Evolutionary conservation across 2,113 vertebrate genomes (phyloP).

Genomic region (Clupea harengus): DNA sequence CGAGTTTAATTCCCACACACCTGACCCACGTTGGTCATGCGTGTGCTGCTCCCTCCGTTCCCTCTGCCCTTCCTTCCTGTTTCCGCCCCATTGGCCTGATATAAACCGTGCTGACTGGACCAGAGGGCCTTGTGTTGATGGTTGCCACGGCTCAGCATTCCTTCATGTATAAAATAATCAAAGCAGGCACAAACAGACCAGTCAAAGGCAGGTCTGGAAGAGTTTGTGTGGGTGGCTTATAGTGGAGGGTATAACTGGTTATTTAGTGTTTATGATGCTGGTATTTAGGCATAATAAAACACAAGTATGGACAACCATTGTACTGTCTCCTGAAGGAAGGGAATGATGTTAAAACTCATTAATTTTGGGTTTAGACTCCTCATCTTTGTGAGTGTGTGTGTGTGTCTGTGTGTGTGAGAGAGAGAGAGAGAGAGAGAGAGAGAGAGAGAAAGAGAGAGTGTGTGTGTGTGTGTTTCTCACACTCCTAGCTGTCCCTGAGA

Average conservation of each 20-base stretch:
- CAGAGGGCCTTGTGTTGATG: not conserved
- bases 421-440: not conserved
- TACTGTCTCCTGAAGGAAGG: not conserved
- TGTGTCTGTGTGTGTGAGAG: not conserved
- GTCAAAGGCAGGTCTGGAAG: too few species aligned
- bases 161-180: not conserved
- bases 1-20: not conserved
- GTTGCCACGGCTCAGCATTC: not conserved
- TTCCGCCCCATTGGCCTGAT: slow-evolving; percentile 6
- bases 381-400: too few species aligned
- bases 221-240: not conserved
- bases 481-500: slow-evolving; percentile 5
- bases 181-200: too few species aligned
- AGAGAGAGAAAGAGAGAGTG: not conserved
- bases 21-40: not conserved
- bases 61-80: not conserved
- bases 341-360: not conserved
- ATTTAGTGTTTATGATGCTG: not conserved
- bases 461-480: not conserved
- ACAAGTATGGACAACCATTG: too few species aligned
- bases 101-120: not conserved
- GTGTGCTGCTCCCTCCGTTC: not conserved
- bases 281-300: not conserved
- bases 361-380: too few species aligned
- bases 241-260: not conserved